phyloP scores from a whole-genome alignment of 2,888 invertebrate genomes.

The Parascotia fuliginaria region DNA sequence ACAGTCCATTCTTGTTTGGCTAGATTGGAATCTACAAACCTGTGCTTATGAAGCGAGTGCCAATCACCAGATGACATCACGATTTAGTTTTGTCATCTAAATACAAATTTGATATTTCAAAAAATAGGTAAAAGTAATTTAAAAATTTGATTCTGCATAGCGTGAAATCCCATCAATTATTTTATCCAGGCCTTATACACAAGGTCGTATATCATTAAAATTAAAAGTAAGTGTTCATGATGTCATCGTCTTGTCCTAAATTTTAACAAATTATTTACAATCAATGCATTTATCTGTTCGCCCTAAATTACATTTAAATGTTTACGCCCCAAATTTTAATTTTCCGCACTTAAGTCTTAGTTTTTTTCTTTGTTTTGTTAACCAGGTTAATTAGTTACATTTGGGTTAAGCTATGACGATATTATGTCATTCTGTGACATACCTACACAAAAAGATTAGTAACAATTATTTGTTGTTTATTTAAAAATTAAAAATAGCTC shows the following conservation, averaged over 20 bases:
- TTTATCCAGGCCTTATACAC: slow-evolving; percentile 7
- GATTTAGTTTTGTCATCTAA: not conserved
- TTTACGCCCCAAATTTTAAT: slow-evolving; percentile 68
- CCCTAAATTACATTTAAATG: slow-evolving; percentile 73
- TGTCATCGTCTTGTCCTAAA: slow-evolving; percentile 26
- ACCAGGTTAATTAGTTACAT: slow-evolving; percentile 72
- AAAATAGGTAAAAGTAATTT: not conserved
- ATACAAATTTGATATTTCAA: not conserved
- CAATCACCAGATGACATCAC: too few species aligned
- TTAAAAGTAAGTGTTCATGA: not conserved
- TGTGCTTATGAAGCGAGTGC: too few species aligned
- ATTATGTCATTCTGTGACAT: slow-evolving; percentile 1
- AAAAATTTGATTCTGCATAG: not conserved
- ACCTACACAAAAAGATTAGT: too few species aligned
- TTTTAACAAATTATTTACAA: slow-evolving; percentile 38
- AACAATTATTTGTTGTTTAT: too few species aligned
- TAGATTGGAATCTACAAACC: too few species aligned
- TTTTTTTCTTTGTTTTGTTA: slow-evolving; percentile 67
- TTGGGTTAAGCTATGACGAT: slow-evolving; percentile 58
- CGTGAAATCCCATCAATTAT: not conserved
- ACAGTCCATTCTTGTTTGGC: too few species aligned
- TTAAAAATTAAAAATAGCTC: too few species aligned
- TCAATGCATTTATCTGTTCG: slow-evolving; percentile 52
- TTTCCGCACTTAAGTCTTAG: slow-evolving; percentile 59
- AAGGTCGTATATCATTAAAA: slow-evolving; percentile 1